Evolutionary conservation across 2,113 vertebrate genomes (phyloP), one percentile per base, ranked within the genome.

Genomic region (Microtus ochrogaster): DNA sequence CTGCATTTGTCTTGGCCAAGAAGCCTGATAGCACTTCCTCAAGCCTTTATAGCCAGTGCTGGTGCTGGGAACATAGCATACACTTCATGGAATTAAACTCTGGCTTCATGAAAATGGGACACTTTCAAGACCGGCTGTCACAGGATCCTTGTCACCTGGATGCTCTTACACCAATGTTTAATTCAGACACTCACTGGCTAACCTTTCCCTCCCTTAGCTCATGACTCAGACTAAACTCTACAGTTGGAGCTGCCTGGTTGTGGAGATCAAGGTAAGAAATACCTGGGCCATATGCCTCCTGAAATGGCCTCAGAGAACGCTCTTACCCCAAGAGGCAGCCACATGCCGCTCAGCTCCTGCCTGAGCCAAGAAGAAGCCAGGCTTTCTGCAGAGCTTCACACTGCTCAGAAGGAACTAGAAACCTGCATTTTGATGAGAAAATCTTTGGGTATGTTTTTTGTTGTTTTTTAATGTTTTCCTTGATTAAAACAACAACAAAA

Each of bases 161-260:
- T 97, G 94, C 94, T 96, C 97, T 97, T 97, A 97, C 96, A 33
- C 73, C 95, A 88, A 96, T 95, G 90, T 95, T 96, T 96, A 97
- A 97, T 97, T 98, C 96, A 97, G 14, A 49, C 2, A 0, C 68
- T 91, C 77, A 93, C 90, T 36, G 33, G 89, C 82, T 92, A 94
- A 94, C 1, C 73, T 93, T 93, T 91, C 73, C 78, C 63, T 96
- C 76, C 81, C 73, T 90, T 89, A 83, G 92, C 91, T 95, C 91
- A 81, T 30, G 66, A 89, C 36, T 65, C 61, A 92, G 52, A 94
- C 73, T 76, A 39, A 94, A 93, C 63, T 77, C 17, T 73, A n/a
- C 39, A 84, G 58, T 55, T 11, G 1, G 78, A 87, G 86, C 73
- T 78, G 76, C 61, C 70, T 63, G 74, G 49, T 49, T 83, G 26